Base-by-base conservation (phyloP, 2,113 vertebrate species). In the Nothoprocta perdicaria region DNA sequence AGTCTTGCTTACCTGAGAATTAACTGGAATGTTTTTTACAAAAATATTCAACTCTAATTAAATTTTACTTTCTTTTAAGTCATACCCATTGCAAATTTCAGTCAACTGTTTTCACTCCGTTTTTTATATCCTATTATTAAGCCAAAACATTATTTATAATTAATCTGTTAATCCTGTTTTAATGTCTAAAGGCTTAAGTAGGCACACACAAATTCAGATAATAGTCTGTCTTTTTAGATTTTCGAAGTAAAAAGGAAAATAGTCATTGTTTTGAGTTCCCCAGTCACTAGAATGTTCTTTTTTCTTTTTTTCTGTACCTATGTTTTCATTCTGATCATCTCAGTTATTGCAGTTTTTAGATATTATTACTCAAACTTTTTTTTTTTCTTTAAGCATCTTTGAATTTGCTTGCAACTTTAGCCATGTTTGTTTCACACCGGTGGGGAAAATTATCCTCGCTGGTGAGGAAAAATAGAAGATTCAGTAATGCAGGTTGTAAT, bases 361-460 rank as follows among this genome's bases (percentile, higher is more conserved):
- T 63, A 8, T 24, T 11, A 0, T 60, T 85, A 74, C 74, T 93
- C 43, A 85, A 90, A 26, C 31, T 5, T 57, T 35, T 19, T 62
- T 57, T 66, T 38, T 12, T 50, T 66, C 67, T 67, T 38, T 26
- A 53, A 80, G 14, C 2, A 18, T 80, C 29, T 88, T 61, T 84
- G 69, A 79, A 72, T 93, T 84, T 81, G 5, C 69, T 86, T 85
- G 46, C 61, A 33, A 24, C 71, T 82, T 75, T 77, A 87, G 33
- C 57, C 69, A 4, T 60, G 79, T 61, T 92, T 84, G 55, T 67
- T 92, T 87, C 76, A 62, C 40, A 35, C 72, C 31, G 75, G 22
- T 71, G 95, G 92, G 75, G 63, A 55, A 92, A 67, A 82, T 93
- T 60, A 83, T 55, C 40, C 77, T 87, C 46, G 40, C 68, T 78